A percentile compares a stretch with the other conserved stretches of the same genome.
Evolutionary conservation across 2,113 vertebrate genomes (phyloP).

Genomic region (Notarius lentiginosus): DNA sequence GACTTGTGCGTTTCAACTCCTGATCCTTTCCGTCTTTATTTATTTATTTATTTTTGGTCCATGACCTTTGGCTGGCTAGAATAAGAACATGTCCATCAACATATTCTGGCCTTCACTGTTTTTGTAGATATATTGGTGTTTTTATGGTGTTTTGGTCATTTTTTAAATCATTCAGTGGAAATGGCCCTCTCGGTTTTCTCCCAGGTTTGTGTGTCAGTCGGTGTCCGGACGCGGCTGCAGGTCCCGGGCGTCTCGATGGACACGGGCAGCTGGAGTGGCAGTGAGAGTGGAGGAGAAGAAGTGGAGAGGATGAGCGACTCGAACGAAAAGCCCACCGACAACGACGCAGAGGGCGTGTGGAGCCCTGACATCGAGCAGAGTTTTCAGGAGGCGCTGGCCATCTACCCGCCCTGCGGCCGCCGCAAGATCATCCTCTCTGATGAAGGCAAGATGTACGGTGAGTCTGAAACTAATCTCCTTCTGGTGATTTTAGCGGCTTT

Average conservation of each 20-base stretch:
- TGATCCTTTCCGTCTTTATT: not conserved
- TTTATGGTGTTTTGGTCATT: not conserved
- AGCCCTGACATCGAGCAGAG: constrained; percentile 99
- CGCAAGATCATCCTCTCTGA: too few relatives aligned
- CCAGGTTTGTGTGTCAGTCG: constrained; percentile 22
- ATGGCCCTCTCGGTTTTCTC: not conserved
- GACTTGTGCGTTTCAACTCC: not conserved
- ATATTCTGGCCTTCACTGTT: not conserved
- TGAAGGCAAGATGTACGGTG: constrained; percentile 89
- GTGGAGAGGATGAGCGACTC: constrained; percentile 95
- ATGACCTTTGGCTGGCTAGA: not conserved
- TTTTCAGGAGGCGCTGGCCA: constrained; percentile 97
- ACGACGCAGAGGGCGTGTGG: constrained; percentile 97
- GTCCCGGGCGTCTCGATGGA: constrained; percentile 83
- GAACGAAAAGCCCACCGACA: constrained; percentile 94
- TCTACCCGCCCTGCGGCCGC: constrained; percentile 49
- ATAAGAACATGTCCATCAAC: not conserved
- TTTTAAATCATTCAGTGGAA: not conserved
- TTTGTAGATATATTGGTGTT: not conserved
- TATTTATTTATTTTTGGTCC: not conserved
- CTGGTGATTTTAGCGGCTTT: not conserved
- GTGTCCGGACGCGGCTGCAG: constrained; percentile 8
- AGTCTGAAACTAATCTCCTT: constrained; percentile 13
- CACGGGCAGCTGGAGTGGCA: constrained; percentile 97
- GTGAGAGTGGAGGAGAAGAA: constrained; percentile 92